Percentiles rank a stretch among this genome's conserved stretches.
Evolutionary conservation across 2,888 invertebrate species (phyloP).

Genomic region (Arrhopalites spinosus): DNA sequence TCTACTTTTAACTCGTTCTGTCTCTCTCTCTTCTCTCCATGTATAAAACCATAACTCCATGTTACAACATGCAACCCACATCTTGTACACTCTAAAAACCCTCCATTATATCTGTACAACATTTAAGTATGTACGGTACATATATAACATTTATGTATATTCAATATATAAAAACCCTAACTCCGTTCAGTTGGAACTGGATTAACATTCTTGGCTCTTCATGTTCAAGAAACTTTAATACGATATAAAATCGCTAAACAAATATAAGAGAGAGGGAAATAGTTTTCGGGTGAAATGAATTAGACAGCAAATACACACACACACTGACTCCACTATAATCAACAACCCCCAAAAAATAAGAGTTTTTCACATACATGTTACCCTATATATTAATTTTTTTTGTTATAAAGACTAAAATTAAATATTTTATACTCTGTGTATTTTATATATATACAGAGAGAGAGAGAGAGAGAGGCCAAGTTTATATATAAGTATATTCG

Average conservation of each 20-base stretch:
- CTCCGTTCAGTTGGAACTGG: no score
- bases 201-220: not conserved
- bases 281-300: slow-evolving; percentile 25
- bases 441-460: no score
- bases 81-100: not conserved
- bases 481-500: not conserved
- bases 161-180: no score
- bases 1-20: slow-evolving; percentile 16
- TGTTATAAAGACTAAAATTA: no score
- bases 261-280: slow-evolving; percentile 9
- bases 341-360: no score
- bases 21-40: slow-evolving; percentile 1
- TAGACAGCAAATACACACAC: not conserved
- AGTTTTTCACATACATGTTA: no score
- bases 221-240: not conserved
- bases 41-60: slow-evolving; percentile 13
- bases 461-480: no score
- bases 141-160: no score
- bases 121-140: no score
- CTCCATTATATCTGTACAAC: not conserved
- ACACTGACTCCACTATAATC: not conserved
- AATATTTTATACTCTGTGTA: no score
- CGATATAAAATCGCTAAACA: slow-evolving; percentile 3
- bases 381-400: no score
- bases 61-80: not conserved